phyloP scores from a whole-genome alignment of 2,888 invertebrate species.

The Epicampocera succincta region DNA sequence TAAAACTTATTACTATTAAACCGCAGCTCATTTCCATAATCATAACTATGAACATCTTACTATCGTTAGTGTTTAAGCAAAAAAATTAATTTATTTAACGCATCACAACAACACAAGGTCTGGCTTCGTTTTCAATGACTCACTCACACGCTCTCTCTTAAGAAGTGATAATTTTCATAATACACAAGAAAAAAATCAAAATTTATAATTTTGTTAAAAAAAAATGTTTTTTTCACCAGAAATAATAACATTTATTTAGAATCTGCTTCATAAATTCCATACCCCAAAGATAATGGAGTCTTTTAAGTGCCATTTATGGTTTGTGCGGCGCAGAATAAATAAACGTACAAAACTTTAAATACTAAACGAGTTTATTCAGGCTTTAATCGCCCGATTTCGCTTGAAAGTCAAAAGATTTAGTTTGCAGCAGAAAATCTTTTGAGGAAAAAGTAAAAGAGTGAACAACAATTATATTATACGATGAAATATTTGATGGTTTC shows the following conservation, averaged over 20 bases:
- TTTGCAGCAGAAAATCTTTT: constrained; percentile 11
- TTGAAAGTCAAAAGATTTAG: constrained; percentile 30
- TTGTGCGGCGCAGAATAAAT: constrained; percentile 9
- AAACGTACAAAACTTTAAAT: constrained; percentile 48
- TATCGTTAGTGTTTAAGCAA: constrained; percentile 4
- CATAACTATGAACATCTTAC: not conserved
- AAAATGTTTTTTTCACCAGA: constrained; percentile 73
- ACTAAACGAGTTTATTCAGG: constrained; percentile 43
- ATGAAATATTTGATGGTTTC: constrained; percentile 48
- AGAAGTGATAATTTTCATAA: not conserved
- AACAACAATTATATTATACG: constrained; percentile 36
- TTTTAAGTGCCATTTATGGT: constrained; percentile 58
- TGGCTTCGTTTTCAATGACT: constrained; percentile 25
- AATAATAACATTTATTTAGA: constrained; percentile 78
- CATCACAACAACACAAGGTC: not conserved
- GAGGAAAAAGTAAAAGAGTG: not conserved
- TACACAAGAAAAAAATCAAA: not conserved
- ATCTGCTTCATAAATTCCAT: constrained; percentile 77
- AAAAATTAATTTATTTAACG: constrained; percentile 23
- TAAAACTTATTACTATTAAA: not conserved
- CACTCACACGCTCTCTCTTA: constrained; percentile 13
- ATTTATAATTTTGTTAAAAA: constrained; percentile 30
- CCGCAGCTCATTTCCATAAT: constrained; percentile 1
- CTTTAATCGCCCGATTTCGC: not conserved
- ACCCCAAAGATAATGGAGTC: constrained; percentile 73